Percentiles rank a stretch among this genome's conserved stretches.
Evolutionary conservation across 2,888 invertebrate species (phyloP).

Genomic region (Fissipunctia ypsillon): DNA sequence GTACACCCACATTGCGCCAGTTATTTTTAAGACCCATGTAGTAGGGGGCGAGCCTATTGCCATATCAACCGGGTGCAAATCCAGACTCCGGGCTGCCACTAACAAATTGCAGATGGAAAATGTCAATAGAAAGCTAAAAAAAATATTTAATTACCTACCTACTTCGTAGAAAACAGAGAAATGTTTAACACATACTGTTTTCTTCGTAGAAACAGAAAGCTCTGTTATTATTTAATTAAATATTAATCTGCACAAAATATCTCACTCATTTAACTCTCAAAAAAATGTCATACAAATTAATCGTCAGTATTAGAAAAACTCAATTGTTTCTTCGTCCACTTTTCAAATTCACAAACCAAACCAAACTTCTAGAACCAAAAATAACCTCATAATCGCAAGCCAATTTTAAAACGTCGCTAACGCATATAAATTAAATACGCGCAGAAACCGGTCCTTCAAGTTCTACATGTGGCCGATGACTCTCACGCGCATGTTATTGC

Average conservation of each 20-base stretch:
- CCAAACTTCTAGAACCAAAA: background rate
- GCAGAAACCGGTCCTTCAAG: conserved; percentile 26
- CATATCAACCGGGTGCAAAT: too few relatives aligned
- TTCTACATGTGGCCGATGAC: conserved; percentile 44
- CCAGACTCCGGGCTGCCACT: too few relatives aligned
- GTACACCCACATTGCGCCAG: too few relatives aligned
- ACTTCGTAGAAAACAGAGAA: background rate
- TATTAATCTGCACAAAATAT: background rate
- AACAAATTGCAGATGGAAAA: too few relatives aligned
- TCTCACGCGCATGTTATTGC: conserved; percentile 50
- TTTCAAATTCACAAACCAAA: background rate
- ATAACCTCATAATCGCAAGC: background rate
- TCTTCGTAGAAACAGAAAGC: background rate
- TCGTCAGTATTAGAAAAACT: background rate
- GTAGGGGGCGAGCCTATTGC: too few relatives aligned
- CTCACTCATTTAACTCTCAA: background rate
- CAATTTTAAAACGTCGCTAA: conserved; percentile 7
- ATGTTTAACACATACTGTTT: too few relatives aligned
- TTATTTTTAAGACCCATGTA: too few relatives aligned
- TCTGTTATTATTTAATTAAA: background rate
- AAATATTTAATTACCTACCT: background rate
- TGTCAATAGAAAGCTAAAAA: background rate
- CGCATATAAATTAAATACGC: background rate
- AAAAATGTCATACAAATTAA: background rate
- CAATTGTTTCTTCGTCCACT: background rate